Evolutionary conservation across 2,797 vertebrate genomes (phyloP).

Genomic region (Phataginus tricuspis): DNA sequence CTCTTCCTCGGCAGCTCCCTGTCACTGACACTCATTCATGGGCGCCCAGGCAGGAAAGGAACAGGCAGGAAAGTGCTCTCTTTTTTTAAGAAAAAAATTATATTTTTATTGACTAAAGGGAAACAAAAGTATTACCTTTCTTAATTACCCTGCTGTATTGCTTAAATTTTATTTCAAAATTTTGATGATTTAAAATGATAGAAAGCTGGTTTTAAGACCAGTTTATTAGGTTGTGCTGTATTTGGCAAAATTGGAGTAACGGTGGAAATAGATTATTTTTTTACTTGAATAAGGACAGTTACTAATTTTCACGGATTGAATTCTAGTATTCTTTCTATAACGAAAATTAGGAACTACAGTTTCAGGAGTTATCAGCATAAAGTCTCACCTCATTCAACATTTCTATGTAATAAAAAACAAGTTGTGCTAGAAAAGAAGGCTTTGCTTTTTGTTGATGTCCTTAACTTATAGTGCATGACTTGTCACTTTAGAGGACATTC

Average conservation of each 20-base stretch:
- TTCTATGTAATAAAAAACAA: not conserved
- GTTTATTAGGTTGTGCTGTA: not conserved
- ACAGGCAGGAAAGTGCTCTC: not conserved
- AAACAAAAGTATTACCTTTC: not conserved
- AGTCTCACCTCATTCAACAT: not conserved
- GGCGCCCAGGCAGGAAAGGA: not conserved
- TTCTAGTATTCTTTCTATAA: not conserved
- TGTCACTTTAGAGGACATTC: not conserved
- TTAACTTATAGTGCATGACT: not conserved
- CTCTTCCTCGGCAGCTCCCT: not conserved
- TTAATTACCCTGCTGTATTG: not conserved
- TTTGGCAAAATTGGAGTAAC: not conserved
- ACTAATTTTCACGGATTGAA: constrained; percentile 1
- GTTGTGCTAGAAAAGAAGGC: not conserved
- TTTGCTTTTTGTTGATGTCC: constrained; percentile 9
- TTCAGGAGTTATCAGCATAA: not conserved
- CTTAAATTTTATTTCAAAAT: constrained; percentile 33
- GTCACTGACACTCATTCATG: not conserved
- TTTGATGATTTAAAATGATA: constrained; percentile 7
- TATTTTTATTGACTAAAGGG: not conserved
- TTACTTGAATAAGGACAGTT: not conserved
- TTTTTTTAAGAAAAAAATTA: not conserved
- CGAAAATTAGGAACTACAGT: not conserved
- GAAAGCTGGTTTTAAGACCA: not conserved
- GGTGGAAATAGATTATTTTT: not conserved